Conservation (phyloP, 2,113 vertebrate species). For the Pelecanoides urinatrix region DNA sequence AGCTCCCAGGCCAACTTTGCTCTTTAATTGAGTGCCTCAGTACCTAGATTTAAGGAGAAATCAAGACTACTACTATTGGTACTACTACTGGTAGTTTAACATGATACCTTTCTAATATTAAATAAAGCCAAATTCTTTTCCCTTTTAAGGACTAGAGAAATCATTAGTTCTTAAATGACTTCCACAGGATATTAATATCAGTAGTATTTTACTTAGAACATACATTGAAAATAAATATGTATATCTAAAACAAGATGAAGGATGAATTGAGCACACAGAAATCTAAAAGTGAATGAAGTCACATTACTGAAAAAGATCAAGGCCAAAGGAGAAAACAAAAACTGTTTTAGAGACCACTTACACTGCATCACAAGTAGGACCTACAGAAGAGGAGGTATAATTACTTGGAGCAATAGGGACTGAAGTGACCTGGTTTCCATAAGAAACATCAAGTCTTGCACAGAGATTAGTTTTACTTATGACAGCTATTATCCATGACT, state of each 20-base stretch:
- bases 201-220: neutral
- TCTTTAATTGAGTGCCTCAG: neutral
- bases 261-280: neutral
- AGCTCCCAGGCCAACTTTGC: neutral
- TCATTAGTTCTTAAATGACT: neutral
- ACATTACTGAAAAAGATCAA: neutral
- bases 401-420: neutral
- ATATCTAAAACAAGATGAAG: neutral
- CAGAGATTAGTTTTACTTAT: neutral
- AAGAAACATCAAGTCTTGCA: neutral
- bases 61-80: neutral
- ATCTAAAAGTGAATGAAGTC: neutral
- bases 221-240: neutral
- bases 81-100: neutral
- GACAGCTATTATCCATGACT: neutral
- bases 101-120: neutral
- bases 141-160: neutral
- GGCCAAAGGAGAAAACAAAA: neutral
- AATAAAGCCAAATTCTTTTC: neutral
- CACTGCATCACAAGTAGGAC: neutral
- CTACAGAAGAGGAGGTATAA: neutral
- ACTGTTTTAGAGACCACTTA: neutral
- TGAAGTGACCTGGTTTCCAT: neutral
- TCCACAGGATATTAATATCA: neutral
- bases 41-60: neutral